Evolutionary conservation across 2,888 invertebrate species (phyloP).

Genomic region (Gymnocheta viridis): DNA sequence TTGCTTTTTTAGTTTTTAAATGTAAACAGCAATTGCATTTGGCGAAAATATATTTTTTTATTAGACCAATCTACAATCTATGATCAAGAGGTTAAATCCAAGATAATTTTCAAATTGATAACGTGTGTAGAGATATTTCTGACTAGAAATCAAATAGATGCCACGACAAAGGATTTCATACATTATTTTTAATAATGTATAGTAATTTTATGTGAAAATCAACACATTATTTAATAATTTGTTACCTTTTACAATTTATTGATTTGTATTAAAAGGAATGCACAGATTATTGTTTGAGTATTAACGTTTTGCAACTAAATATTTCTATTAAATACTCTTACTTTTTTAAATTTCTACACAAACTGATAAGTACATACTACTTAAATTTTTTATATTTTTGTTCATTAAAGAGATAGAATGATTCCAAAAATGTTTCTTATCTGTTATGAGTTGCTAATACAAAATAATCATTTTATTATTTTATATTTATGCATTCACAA

Average conservation of each 20-base stretch:
- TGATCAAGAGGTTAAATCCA: slow-evolving; percentile 58
- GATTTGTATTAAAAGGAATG: not conserved
- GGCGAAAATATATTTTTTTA: not conserved
- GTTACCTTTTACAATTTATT: not conserved
- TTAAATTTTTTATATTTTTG: too few relatives aligned
- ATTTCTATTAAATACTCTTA: not conserved
- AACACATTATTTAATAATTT: not conserved
- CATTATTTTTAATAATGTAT: not conserved
- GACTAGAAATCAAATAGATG: slow-evolving; percentile 9
- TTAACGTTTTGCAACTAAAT: not conserved
- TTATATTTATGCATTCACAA: not conserved
- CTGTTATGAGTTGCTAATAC: not conserved
- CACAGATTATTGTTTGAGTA: not conserved
- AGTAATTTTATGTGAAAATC: too few relatives aligned
- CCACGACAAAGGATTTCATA: not conserved
- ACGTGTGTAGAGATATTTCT: slow-evolving; percentile 6
- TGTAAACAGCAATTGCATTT: slow-evolving; percentile 33
- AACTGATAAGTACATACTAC: not conserved
- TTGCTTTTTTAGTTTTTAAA: slow-evolving; percentile 33
- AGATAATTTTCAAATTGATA: slow-evolving; percentile 51
- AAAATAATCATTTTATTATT: not conserved
- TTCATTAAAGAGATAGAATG: not conserved
- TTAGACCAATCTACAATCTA: slow-evolving; percentile 23
- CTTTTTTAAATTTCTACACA: not conserved
- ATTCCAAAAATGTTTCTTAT: not conserved